A percentile compares a stretch with the other conserved stretches of the same genome.
Evolutionary conservation across 1,140 invertebrate genomes (phyloP).

Genomic region (Acromyrmex charruanus): DNA sequence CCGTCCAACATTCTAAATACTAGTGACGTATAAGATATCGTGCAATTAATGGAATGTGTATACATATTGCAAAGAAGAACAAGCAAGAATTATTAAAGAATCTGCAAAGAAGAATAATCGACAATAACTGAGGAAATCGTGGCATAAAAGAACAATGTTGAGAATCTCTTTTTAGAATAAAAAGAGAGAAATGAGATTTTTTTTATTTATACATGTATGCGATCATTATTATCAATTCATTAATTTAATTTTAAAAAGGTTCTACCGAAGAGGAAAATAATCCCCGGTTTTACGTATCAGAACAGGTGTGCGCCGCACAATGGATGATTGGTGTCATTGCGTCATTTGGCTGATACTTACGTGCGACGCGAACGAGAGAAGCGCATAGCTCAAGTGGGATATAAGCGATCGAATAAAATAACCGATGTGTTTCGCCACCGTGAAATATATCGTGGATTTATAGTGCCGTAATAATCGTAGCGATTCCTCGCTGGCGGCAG

Average conservation of each 20-base stretch:
- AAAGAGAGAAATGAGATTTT: background rate
- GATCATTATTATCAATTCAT: background rate
- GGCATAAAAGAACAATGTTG: background rate
- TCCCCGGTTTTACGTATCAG: background rate
- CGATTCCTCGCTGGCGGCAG: constrained; percentile 46
- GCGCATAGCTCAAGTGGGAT: constrained; percentile 19
- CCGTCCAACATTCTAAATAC: background rate
- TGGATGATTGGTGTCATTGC: constrained; percentile 16
- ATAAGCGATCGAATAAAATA: constrained; percentile 55
- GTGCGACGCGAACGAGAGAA: constrained; percentile 1
- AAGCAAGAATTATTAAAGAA: constrained; percentile 56
- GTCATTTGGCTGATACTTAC: constrained; percentile 26
- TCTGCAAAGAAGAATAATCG: constrained; percentile 19
- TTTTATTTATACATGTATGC: background rate
- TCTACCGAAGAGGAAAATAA: background rate
- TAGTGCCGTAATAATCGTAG: constrained; percentile 60
- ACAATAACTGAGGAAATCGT: background rate
- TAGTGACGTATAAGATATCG: constrained; percentile 41
- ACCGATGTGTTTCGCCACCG: constrained; percentile 38
- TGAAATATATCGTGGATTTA: constrained; percentile 56
- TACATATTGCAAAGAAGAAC: constrained; percentile 27
- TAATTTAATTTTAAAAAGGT: background rate
- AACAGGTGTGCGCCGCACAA: background rate
- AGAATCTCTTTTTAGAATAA: background rate
- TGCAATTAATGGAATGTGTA: constrained; percentile 59